phyloP scores from a whole-genome alignment of 2,797 vertebrate genomes.

The Gallinago solitaria region DNA sequence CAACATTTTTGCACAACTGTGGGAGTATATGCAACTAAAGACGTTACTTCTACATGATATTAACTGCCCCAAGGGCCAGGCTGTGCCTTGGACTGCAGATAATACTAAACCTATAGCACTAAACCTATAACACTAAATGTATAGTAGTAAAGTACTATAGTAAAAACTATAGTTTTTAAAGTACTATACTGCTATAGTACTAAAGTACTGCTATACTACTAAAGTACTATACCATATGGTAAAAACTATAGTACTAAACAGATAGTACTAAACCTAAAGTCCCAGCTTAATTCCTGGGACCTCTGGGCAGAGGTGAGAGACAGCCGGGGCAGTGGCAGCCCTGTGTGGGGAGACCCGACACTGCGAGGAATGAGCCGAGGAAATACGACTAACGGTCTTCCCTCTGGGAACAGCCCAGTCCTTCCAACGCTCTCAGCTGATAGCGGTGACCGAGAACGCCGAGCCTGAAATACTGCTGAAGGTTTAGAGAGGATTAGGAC shows the following conservation, averaged over 20 bases:
- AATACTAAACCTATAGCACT: background rate
- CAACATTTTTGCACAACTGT: background rate
- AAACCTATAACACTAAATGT: background rate
- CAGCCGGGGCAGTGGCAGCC: background rate
- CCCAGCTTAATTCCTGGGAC: background rate
- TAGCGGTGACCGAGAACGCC: background rate
- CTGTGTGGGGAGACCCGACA: fast-evolving
- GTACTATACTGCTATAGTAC: too few species aligned
- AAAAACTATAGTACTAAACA: too few species aligned
- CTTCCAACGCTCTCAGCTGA: background rate
- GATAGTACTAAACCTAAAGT: too few species aligned
- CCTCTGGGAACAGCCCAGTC: background rate
- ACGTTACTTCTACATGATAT: background rate
- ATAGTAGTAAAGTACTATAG: too few species aligned
- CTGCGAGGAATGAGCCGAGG: background rate
- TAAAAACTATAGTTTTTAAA: too few species aligned
- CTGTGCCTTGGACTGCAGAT: background rate
- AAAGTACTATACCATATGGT: too few species aligned
- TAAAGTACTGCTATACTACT: too few species aligned
- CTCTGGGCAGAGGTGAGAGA: background rate
- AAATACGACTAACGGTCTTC: background rate
- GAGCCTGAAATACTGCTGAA: background rate
- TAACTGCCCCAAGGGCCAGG: background rate
- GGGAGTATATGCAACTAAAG: background rate
- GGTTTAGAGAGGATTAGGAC: background rate